Evolutionary conservation across 2,797 vertebrate species (phyloP), one percentile per base, ranked within the genome.

Genomic region (Tolypeutes matacus): DNA sequence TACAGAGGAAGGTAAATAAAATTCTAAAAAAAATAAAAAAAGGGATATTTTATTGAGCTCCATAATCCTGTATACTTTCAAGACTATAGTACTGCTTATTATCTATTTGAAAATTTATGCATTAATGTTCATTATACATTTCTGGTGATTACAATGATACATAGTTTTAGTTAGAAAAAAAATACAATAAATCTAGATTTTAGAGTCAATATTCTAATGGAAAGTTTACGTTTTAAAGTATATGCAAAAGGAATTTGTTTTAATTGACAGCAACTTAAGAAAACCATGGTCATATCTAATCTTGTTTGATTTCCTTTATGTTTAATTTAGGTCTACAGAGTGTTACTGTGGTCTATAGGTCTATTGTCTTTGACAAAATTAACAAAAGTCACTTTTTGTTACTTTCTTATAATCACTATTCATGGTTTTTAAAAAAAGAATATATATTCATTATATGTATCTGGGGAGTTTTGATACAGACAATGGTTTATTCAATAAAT

Each of bases 11-110:
- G 53, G 10, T 15, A 1, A 3, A 72, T 51, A 29, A 21, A 60
- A 21, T 0, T 0, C 13, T 67, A 56, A 60, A 42, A 39, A 53
- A 56, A 2, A 5, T 46, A 51, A 56, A 53, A 56, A 17, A 49
- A 86, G 49, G 64, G 5, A 70, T 53, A 60, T 42, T 92, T 89
- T 93, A 78, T 94, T 64, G 56, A 92, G 64, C 42, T 89, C 34
- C 10, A 92, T 7, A 75, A 49, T 69, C 9, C 0, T 93, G 3
- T 69, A 46, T 58, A 90, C 8, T 73, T 92, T 85, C 18, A 88
- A 86, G 58, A 86, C 5, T 65, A 87, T 78, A 46, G 0, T 73
- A 82, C 42, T 23, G 6, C 13, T 69, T 94, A 53, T 70, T 86
- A 85, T 53, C 70, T 86, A 78, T 72, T 62, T 87, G 39, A 46